Percentiles rank a stretch among this genome's conserved stretches.
Conservation (phyloP, 2,113 vertebrate species). For the Spea bombifrons region DNA sequence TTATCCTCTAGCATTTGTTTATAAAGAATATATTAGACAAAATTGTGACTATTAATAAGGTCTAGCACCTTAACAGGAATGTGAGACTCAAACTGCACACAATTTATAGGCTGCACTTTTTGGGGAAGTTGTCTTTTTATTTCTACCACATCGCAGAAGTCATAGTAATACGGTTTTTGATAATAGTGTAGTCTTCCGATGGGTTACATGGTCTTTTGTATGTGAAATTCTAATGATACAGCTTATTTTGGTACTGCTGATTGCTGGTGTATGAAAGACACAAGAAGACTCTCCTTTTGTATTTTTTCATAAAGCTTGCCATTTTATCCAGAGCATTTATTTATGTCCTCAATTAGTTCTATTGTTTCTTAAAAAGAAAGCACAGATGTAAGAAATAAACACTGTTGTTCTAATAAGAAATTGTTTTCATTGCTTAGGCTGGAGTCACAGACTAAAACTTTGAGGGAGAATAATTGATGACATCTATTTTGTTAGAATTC, state of each 20-base stretch:
- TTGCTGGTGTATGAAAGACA: conserved; percentile 45
- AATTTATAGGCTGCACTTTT: no score
- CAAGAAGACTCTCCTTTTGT: conserved; percentile 28
- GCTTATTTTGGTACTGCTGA: conserved; percentile 31
- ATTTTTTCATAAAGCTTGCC: conserved; percentile 39
- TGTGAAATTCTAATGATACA: conserved; percentile 22
- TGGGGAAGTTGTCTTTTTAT: no score
- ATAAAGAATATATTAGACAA: no score
- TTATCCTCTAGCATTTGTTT: no score
- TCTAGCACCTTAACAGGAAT: no score
- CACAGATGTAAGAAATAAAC: conserved; percentile 39
- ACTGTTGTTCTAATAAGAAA: conserved; percentile 25
- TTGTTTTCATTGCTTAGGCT: conserved; percentile 18
- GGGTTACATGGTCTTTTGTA: conserved; percentile 7
- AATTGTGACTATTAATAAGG: no score
- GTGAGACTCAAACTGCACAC: no score
- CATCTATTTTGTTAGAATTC: background rate
- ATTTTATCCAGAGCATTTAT: conserved; percentile 42
- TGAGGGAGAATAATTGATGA: background rate
- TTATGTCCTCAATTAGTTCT: conserved; percentile 36
- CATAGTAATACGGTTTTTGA: background rate
- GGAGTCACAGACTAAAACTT: conserved; percentile 28
- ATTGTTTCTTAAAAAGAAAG: conserved; percentile 46
- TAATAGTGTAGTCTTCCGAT: background rate
- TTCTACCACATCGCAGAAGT: no score